Evolutionary conservation across 2,113 vertebrate species (phyloP), one percentile per base, ranked within the genome.

Genomic region (Tachysurus fulvidraco): DNA sequence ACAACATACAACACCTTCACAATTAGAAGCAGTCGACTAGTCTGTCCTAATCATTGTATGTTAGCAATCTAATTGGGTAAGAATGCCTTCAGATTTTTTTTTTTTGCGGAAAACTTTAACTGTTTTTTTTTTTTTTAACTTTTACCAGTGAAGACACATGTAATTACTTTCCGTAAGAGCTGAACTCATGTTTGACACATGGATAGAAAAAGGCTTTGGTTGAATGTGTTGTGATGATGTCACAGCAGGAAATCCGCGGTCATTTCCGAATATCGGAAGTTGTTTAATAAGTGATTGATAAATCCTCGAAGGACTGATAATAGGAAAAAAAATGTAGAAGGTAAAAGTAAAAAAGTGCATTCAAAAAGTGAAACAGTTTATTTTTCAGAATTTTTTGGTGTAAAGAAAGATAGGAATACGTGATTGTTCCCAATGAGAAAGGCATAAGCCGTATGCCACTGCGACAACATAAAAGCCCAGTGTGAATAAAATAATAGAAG

Each of bases 401-500:
- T 11, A 16, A n/a, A 78, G 74, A 6, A 78, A 78, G 17, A 54
- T 28, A 54, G 46, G 50, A n/a, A 12, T 16, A n/a, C 1, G 46
- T 13, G 3, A 54, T 50, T 52, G 74, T 54, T 78, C 50, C 46
- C 28, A 19, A 5, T 28, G 25, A n/a, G 46, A 77, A 77, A 16
- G 44, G 74, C 25, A 10, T 54, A 54, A 78, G 28, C 54, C 6
- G 46, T 16, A 28, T 77, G 14, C 50, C 50, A 28, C 74, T 17
- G 74, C 54, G 74, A 54, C 50, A 54, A 78, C 74, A 78, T 25
- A 78, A 78, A 28, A 54, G 50, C 74, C 50, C 74, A 28, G 74
- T 78, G 28, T 28, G 74, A 78, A 52, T 14, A 17, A 78, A 28
- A 28, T 54, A 54, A 78, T 54, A 10, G 50, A 54, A 54, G 50